Base-by-base conservation (phyloP, 1,140 invertebrate species). In the Latrodectus geometricus region DNA sequence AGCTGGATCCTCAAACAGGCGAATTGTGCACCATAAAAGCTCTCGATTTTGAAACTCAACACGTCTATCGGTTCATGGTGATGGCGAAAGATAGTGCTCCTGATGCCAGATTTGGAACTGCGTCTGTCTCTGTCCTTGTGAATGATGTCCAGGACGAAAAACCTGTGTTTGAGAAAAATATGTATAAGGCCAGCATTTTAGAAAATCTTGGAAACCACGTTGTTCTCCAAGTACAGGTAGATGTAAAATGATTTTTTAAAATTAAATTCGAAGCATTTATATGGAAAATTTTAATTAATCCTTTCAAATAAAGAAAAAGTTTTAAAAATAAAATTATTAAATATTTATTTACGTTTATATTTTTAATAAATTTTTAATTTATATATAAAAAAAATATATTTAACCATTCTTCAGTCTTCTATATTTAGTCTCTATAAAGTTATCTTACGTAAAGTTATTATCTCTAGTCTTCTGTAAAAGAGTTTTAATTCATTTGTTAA, bases 31-130 rank as follows among this genome's bases (percentile, higher is more conserved):
- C 96, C 0, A 94, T 94, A 73, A 92, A 93, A 9, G 92, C 95
- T n/a, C 90, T 97, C 73, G 96, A 97, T 90, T 97, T 96, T 90
- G 96, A 97, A 90, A 94, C 93, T 23, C 93, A 95, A 89, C 94
- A 94, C 91, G 94, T 95, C 20, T 91, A 90, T 80, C 88, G 90
- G 82, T 72, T 92, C 12, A 95, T 96, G 49, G 95, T 98, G 0
- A 96, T 95, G 7, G 97, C 97, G 4, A 95, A 94, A 90, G 97
- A 98, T 90, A 95, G 95, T 49, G 97, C 96, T 8, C 93, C 94
- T 0, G 96, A 97, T 92, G 94, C 95, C n/a, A 93, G 95, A 23
- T 92, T 97, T 75, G 95, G 96, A 0, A 97, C 96, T 0, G 96
- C 96, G 0, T 96, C 95, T 8, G 96, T 98, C 0, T 95, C 95